A percentile compares a stretch with the other conserved stretches of the same genome.
Evolutionary conservation across 2,113 vertebrate species (phyloP).

Genomic region (Capra hircus): DNA sequence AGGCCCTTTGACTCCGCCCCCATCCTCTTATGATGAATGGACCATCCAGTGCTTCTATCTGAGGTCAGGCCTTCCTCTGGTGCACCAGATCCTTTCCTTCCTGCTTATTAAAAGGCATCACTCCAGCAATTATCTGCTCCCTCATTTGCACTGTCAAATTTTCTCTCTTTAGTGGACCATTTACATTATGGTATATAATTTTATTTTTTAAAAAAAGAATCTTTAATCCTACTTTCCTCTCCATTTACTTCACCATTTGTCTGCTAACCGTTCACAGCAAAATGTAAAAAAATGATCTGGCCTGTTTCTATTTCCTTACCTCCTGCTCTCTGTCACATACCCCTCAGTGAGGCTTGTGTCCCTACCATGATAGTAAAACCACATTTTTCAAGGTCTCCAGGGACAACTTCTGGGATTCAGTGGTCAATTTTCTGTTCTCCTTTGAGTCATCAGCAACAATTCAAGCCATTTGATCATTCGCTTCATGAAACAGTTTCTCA

Average conservation of each 20-base stretch:
- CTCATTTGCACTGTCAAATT: neutral
- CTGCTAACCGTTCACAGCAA: neutral
- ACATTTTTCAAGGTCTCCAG: neutral
- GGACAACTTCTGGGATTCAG: neutral
- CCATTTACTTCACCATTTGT: neutral
- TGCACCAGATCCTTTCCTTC: neutral
- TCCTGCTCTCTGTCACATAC: neutral
- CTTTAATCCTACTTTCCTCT: neutral
- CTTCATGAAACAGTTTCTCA: neutral
- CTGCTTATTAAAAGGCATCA: slow-evolving; percentile 3
- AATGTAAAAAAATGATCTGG: neutral
- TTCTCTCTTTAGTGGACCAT: slow-evolving; percentile 9
- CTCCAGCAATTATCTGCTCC: slow-evolving; percentile 8
- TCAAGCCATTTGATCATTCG: neutral
- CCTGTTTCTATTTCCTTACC: neutral
- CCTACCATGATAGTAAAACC: neutral
- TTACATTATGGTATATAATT: neutral
- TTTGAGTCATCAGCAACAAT: neutral
- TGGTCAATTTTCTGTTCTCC: neutral
- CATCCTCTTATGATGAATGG: neutral
- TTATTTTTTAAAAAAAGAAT: neutral
- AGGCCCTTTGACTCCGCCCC: neutral
- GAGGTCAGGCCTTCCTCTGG: neutral
- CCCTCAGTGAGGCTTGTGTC: neutral
- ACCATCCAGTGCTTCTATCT: neutral